Conservation (phyloP, 2,888 invertebrate species). For the Leptarthrus brevirostris region DNA sequence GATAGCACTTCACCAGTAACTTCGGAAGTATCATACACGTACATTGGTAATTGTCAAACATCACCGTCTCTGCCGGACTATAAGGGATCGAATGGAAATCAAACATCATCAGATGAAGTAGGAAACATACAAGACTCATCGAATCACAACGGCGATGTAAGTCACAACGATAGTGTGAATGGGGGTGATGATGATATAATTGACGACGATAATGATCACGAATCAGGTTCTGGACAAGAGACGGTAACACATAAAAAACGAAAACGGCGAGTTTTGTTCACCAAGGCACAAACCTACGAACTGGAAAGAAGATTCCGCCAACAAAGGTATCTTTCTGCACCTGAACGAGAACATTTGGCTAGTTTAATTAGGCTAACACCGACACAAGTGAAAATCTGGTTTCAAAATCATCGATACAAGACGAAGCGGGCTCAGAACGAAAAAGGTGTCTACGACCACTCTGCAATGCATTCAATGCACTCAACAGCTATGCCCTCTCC, state of each 20-base stretch:
- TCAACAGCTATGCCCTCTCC: conserved; percentile 80
- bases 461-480: conserved; percentile 62
- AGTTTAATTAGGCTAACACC: conserved; percentile 94
- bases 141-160: conserved; percentile 48
- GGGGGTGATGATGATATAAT: conserved; percentile 68
- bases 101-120: conserved; percentile 62
- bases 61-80: conserved; percentile 64
- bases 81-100: conserved; percentile 61
- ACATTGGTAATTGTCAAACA: conserved; percentile 64
- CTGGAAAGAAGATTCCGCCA: conserved; percentile 94
- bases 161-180: conserved; percentile 60
- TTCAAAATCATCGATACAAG: conserved; percentile 99
- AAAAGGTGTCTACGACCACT: conserved; percentile 78
- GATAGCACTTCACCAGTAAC: conserved; percentile 89
- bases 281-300: conserved; percentile 97
- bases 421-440: conserved; percentile 98
- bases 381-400: conserved; percentile 99
- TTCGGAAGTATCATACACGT: conserved; percentile 75
- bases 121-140: conserved; percentile 57
- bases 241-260: conserved; percentile 82
- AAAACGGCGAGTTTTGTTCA: conserved; percentile 95
- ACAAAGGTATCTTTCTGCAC: conserved; percentile 96
- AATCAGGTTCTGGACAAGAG: conserved; percentile 62
- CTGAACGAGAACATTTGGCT: conserved; percentile 96
- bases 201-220: conserved; percentile 69